These are phyloP conservation scores for Antechinus flavipes DNA, from an alignment of 2,113 vertebrate species.

Conservation along the genomic window DNA sequence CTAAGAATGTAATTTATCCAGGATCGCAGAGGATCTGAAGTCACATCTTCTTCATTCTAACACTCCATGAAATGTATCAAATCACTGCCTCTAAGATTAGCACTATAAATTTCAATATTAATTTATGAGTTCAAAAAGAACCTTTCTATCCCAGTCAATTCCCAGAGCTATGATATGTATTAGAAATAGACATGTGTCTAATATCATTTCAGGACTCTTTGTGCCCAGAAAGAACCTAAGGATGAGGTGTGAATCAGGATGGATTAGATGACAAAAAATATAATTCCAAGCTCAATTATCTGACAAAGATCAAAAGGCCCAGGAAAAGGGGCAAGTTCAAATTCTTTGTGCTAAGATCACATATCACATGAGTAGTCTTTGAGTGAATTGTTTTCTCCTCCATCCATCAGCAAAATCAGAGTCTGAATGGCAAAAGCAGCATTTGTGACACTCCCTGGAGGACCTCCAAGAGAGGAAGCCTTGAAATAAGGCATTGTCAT, in stretches of 20 bases:
- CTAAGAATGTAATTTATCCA: not conserved
- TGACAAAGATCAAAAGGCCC: slow-evolving; percentile 57
- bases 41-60: not conserved
- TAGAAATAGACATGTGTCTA: slow-evolving; percentile 22
- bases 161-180: not conserved
- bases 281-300: slow-evolving; percentile 62
- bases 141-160: not conserved
- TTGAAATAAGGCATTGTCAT: slow-evolving; percentile 8
- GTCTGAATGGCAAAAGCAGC: not conserved
- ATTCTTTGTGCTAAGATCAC: slow-evolving; percentile 11
- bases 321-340: slow-evolving; percentile 41
- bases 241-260: slow-evolving; percentile 20
- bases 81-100: not conserved
- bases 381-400: not conserved
- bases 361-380: not conserved
- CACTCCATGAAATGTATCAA: not conserved
- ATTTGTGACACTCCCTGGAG: not conserved
- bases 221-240: slow-evolving; percentile 31
- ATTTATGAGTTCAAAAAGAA: not conserved
- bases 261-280: slow-evolving; percentile 58
- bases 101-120: not conserved
- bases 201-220: not conserved
- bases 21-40: not conserved
- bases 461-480: not conserved
- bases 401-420: not conserved